These are phyloP conservation scores for Leptinotarsa tumamoca DNA, from an alignment of 2,888 invertebrate species.

Conservation along the genomic window DNA sequence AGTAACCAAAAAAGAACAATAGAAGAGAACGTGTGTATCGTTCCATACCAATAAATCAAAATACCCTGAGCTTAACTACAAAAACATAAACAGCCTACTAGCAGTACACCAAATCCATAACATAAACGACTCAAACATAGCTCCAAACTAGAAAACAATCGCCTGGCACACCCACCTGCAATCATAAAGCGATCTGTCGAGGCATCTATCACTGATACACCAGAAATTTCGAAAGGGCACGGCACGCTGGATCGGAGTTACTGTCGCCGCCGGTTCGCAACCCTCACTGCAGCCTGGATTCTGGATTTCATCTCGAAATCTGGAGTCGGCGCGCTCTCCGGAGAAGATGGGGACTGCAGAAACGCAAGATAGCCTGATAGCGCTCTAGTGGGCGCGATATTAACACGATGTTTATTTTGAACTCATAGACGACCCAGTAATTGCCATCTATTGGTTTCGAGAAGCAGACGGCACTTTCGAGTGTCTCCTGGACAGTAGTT, in stretches of 20 bases:
- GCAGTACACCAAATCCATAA: neutral
- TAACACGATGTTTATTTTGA: constrained; percentile 37
- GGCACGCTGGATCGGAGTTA: constrained; percentile 37
- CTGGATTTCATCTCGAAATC: constrained; percentile 49
- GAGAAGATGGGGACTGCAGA: constrained; percentile 23
- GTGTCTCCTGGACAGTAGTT: neutral
- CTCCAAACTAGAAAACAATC: constrained; percentile 9
- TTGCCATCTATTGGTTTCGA: constrained; percentile 31
- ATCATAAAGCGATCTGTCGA: constrained; percentile 35
- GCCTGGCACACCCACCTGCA: constrained; percentile 44
- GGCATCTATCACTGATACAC: constrained; percentile 34
- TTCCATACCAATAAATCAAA: neutral
- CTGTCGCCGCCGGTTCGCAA: constrained; percentile 57
- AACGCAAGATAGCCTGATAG: constrained; percentile 23
- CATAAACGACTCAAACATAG: neutral
- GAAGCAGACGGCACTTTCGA: constrained; percentile 8
- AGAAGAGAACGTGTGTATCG: no score
- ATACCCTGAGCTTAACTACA: neutral
- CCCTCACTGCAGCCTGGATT: constrained; percentile 61
- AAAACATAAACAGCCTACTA: neutral
- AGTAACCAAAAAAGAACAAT: no score
- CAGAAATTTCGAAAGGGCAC: constrained; percentile 2
- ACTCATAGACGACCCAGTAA: constrained; percentile 26
- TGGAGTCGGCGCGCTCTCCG: constrained; percentile 50
- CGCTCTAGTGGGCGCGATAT: constrained; percentile 33